These are phyloP conservation scores for Muscidifurax raptorellus DNA, from an alignment of 1,140 invertebrate species.

Conservation along the genomic window DNA sequence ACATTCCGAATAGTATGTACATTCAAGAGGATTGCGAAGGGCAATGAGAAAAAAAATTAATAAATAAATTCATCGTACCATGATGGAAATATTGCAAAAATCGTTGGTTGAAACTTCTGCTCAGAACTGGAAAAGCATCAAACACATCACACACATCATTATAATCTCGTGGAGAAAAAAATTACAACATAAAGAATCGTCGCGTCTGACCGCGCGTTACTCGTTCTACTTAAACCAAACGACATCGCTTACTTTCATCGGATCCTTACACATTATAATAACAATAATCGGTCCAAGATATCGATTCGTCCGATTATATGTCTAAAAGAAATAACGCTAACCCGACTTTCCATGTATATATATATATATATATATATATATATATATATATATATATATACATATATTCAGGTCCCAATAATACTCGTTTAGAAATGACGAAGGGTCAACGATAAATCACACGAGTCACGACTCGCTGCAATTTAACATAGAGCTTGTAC, in stretches of 20 bases:
- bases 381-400: no score
- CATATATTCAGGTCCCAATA: no score
- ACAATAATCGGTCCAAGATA: neutral
- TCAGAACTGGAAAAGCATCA: neutral
- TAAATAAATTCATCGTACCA: neutral
- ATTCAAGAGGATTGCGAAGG: neutral
- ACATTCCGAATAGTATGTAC: neutral
- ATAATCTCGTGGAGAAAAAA: neutral
- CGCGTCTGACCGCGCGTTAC: no score
- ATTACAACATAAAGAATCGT: neutral
- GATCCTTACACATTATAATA: no score
- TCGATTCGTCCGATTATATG: neutral
- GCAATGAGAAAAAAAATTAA: neutral
- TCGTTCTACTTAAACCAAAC: no score
- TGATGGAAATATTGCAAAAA: neutral
- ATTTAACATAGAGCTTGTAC: neutral
- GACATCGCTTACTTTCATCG: no score
- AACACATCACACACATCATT: neutral
- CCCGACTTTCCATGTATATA: neutral
- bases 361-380: no score
- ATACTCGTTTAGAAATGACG: neutral
- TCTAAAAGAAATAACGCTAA: neutral
- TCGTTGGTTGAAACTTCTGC: neutral
- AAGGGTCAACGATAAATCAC: neutral
- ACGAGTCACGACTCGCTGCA: neutral